A percentile compares a stretch with the other conserved stretches of the same genome.
phyloP scores from a whole-genome alignment of 1,140 invertebrate genomes.

The Rhopalosiphum padi region DNA sequence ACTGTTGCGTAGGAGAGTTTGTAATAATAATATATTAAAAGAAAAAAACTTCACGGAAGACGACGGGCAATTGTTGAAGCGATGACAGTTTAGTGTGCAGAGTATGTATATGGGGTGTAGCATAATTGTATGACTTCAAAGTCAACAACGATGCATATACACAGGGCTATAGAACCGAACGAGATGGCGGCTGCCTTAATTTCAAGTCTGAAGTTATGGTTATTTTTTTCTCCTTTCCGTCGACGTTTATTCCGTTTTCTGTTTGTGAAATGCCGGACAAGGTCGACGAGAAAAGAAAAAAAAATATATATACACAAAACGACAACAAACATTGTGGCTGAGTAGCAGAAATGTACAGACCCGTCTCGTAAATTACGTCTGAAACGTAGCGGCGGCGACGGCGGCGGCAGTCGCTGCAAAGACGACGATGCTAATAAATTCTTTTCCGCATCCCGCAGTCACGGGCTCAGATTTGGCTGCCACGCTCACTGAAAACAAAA shows the following conservation, averaged over 20 bases:
- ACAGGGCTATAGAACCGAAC: not conserved
- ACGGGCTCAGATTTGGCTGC: conserved; percentile 42
- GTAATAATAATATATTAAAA: not conserved
- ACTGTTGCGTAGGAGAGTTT: not conserved
- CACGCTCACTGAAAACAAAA: conserved; percentile 48
- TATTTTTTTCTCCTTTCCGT: not conserved
- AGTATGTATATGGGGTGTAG: not conserved
- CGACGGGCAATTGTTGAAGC: no score
- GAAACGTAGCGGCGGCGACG: not conserved
- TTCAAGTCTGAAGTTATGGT: not conserved
- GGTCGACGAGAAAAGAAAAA: not conserved
- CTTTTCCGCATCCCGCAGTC: conserved; percentile 37
- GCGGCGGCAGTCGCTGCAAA: not conserved
- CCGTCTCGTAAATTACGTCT: conserved; percentile 35
- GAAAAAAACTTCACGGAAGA: not conserved
- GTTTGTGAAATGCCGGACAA: not conserved
- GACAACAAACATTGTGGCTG: not conserved
- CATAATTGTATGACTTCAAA: not conserved
- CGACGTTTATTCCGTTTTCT: not conserved
- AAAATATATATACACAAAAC: not conserved
- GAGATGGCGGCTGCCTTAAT: not conserved
- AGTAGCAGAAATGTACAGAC: not conserved
- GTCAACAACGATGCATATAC: not conserved
- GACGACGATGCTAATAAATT: conserved; percentile 28
- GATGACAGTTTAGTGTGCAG: not conserved